phyloP scores from a whole-genome alignment of 2,113 vertebrate species.

The Athene noctua region DNA sequence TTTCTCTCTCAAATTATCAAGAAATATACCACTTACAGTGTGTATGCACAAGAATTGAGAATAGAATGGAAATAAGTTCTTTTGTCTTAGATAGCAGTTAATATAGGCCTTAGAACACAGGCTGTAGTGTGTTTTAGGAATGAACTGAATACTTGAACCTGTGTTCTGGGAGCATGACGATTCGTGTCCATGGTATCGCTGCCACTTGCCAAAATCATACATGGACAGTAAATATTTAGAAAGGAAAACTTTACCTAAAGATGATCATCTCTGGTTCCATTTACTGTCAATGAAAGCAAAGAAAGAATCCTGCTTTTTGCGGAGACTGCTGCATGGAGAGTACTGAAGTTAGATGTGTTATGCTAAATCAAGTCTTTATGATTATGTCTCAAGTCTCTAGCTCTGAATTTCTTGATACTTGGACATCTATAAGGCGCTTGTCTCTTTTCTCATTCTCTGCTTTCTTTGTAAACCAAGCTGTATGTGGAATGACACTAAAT shows the following conservation, averaged over 20 bases:
- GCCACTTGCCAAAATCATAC: not conserved
- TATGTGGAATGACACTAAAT: not conserved
- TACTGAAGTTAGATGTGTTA: not conserved
- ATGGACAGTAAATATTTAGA: not conserved
- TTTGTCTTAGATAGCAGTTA: too few relatives aligned
- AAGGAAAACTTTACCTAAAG: not conserved
- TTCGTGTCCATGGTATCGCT: fast-evolving
- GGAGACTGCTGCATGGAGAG: not conserved
- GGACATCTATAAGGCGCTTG: not conserved
- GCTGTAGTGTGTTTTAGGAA: not conserved
- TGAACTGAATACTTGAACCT: not conserved
- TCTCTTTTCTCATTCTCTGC: not conserved
- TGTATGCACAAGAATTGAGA: not conserved
- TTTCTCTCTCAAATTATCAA: not conserved
- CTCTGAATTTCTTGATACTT: not conserved
- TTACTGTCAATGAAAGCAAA: not conserved
- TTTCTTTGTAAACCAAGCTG: not conserved
- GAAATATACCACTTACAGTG: not conserved
- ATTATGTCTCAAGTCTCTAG: not conserved
- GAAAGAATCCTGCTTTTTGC: not conserved
- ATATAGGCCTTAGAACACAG: not conserved
- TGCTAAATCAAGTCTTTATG: not conserved
- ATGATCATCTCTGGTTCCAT: not conserved
- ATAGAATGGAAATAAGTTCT: too few relatives aligned
- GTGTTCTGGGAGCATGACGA: not conserved